Evolutionary conservation across 2,888 invertebrate species (phyloP).

Genomic region (Meloe dianella): DNA sequence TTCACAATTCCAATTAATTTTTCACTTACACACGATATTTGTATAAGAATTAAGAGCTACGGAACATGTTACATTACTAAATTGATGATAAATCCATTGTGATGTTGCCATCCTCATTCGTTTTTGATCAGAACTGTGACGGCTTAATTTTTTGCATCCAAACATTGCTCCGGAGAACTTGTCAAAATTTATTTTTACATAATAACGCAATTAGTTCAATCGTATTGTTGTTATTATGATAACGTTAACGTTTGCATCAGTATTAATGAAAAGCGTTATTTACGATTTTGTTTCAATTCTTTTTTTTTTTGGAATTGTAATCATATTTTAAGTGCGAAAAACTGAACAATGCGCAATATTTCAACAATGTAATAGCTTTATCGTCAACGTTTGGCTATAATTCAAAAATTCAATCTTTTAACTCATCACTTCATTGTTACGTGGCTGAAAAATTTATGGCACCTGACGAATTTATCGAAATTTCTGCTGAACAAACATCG

Average conservation of each 20-base stretch:
- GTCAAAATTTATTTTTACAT: no score
- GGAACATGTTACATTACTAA: no score
- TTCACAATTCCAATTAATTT: no score
- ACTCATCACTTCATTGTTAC: slow-evolving; percentile 47
- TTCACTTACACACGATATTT: no score
- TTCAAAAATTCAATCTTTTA: slow-evolving; percentile 52
- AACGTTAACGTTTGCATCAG: neutral
- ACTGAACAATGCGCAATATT: slow-evolving; percentile 18
- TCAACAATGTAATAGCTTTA: slow-evolving; percentile 24
- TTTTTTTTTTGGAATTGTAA: neutral
- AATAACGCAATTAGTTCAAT: no score
- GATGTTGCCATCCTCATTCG: no score
- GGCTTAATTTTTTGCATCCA: no score
- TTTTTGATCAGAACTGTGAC: no score
- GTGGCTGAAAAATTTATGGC: slow-evolving; percentile 43
- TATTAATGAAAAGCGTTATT: neutral
- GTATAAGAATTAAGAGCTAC: no score
- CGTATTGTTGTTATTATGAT: no score
- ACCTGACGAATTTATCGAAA: slow-evolving; percentile 47
- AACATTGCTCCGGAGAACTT: no score
- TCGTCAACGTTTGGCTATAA: slow-evolving; percentile 41
- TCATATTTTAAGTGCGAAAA: slow-evolving; percentile 14
- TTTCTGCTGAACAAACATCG: slow-evolving; percentile 33
- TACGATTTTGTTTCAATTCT: neutral
- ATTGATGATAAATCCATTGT: no score